phyloP scores from a whole-genome alignment of 2,113 vertebrate genomes.

The Trogon surrucura region DNA sequence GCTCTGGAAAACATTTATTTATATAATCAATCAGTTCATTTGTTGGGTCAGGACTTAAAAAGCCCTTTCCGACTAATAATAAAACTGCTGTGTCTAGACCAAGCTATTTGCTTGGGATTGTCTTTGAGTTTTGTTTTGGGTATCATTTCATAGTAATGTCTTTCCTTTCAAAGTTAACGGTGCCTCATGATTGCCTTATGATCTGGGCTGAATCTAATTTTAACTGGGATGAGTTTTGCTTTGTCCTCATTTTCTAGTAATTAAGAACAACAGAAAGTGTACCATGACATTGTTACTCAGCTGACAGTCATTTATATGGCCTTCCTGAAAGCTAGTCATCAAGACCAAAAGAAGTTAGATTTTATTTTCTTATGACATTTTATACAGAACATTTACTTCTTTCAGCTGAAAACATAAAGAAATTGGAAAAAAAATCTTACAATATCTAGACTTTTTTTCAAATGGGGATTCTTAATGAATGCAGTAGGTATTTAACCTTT shows the following conservation, averaged over 20 bases:
- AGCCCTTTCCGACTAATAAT: slow-evolving; percentile 26
- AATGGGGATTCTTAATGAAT: not conserved
- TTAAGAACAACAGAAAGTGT: slow-evolving; percentile 79
- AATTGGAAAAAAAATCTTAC: not conserved
- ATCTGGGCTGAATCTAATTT: slow-evolving; percentile 76
- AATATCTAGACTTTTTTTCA: not conserved
- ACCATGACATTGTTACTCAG: slow-evolving; percentile 53
- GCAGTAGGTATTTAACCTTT: not conserved
- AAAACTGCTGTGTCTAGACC: slow-evolving; percentile 62
- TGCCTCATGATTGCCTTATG: slow-evolving; percentile 67
- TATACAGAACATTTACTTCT: slow-evolving; percentile 16
- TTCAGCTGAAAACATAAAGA: slow-evolving; percentile 16
- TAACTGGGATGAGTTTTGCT: slow-evolving; percentile 69
- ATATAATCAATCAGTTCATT: slow-evolving; percentile 15
- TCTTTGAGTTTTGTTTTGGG: slow-evolving; percentile 50
- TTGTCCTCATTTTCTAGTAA: slow-evolving; percentile 80
- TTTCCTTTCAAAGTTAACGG: slow-evolving; percentile 61
- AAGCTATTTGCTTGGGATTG: slow-evolving; percentile 40
- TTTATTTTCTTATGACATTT: slow-evolving; percentile 50
- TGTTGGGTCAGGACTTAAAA: slow-evolving; percentile 33
- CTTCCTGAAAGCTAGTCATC: not conserved
- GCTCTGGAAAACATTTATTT: slow-evolving; percentile 25
- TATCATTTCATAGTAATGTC: slow-evolving; percentile 34
- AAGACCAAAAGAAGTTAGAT: slow-evolving; percentile 18
- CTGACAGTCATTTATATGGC: slow-evolving; percentile 65